A percentile compares a stretch with the other conserved stretches of the same genome.
Evolutionary conservation across 2,113 vertebrate species (phyloP).

Genomic region (Thryonomys swinderianus): DNA sequence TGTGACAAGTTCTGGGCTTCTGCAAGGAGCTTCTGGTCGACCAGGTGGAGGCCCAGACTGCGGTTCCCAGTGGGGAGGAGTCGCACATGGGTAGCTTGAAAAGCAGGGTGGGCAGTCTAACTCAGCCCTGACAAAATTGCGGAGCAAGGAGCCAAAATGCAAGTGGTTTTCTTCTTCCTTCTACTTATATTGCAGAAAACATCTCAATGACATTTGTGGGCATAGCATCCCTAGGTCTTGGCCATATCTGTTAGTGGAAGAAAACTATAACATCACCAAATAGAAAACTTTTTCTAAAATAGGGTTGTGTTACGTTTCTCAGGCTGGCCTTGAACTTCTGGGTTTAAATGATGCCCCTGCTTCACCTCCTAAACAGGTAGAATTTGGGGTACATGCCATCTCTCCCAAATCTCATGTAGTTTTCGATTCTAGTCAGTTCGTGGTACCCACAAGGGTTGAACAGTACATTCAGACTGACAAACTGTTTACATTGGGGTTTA

Average conservation of each 20-base stretch:
- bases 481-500: neutral
- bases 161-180: neutral
- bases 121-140: neutral
- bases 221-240: neutral
- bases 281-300: neutral
- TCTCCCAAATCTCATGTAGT: neutral
- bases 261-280: neutral
- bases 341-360: neutral
- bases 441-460: neutral
- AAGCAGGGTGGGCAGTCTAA: neutral
- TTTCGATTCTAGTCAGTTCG: neutral
- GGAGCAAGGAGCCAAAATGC: neutral
- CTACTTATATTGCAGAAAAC: neutral
- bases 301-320: neutral
- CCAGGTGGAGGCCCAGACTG: neutral
- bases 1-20: neutral
- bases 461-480: neutral
- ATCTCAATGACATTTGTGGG: neutral
- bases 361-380: neutral
- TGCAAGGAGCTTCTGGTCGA: neutral
- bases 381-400: too few relatives aligned
- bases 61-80: accelerated
- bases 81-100: accelerated
- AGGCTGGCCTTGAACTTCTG: neutral
- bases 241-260: neutral